Percentiles rank a stretch among this genome's conserved stretches.
Conservation (phyloP, 2,797 vertebrate genomes). For the Lindbergichthys nudifrons region DNA sequence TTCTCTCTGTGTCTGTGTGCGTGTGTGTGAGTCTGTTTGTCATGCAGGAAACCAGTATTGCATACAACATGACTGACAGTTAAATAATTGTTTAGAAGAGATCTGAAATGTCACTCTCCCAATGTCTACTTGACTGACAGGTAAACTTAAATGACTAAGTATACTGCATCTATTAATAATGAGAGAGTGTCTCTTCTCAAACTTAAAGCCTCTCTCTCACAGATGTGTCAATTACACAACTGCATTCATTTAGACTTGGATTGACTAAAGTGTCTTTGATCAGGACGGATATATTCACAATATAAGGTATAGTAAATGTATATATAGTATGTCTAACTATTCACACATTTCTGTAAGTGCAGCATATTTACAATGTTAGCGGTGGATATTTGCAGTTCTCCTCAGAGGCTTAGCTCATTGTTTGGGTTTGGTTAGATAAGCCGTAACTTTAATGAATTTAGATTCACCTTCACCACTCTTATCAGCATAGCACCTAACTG, state of each 20-base stretch:
- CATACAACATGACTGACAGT: not conserved
- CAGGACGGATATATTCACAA: not conserved
- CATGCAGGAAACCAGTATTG: conserved; percentile 6
- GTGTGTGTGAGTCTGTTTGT: not conserved
- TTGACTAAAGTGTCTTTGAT: too few species aligned
- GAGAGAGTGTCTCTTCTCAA: not conserved
- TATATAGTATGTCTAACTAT: too few species aligned
- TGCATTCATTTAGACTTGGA: not conserved
- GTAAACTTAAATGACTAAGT: not conserved
- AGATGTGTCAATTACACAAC: not conserved
- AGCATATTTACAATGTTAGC: too few species aligned
- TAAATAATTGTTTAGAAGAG: not conserved
- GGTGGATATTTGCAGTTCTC: too few species aligned
- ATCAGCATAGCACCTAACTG: too few species aligned
- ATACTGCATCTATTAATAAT: not conserved
- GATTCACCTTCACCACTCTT: too few species aligned
- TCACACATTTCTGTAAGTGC: too few species aligned
- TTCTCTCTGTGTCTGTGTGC: conserved; percentile 33
- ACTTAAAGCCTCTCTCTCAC: not conserved
- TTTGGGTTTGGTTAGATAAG: too few species aligned
- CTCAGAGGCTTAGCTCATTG: too few species aligned
- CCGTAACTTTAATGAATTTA: too few species aligned
- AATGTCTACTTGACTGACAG: not conserved
- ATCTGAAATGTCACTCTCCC: not conserved
- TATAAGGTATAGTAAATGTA: not conserved